These are phyloP conservation scores for Chionodraco myersi DNA, from an alignment of 2,113 vertebrate species.

Conservation along the genomic window DNA sequence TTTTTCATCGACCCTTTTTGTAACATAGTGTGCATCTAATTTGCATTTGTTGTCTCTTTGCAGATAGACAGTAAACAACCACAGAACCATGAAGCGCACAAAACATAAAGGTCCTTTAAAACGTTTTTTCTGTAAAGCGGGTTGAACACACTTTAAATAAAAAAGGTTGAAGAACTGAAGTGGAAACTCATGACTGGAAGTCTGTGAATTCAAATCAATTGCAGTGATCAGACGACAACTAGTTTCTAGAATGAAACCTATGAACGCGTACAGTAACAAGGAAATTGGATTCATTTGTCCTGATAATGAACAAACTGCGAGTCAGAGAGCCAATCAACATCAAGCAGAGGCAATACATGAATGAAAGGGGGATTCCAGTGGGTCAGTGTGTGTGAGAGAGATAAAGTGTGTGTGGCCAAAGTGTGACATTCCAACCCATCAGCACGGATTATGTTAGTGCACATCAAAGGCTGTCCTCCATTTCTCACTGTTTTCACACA, in stretches of 20 bases:
- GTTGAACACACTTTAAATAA: neutral
- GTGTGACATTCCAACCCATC: constrained; percentile 54
- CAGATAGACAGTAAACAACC: too few relatives aligned
- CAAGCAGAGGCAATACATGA: neutral
- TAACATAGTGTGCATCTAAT: too few relatives aligned
- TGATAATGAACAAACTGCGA: constrained; percentile 2
- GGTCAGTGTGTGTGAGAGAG: constrained; percentile 17
- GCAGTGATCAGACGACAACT: neutral
- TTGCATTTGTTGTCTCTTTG: too few relatives aligned
- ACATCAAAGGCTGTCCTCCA: constrained; percentile 64
- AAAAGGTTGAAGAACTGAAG: neutral
- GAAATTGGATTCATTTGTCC: neutral
- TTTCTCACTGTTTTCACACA: constrained; percentile 39
- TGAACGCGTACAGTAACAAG: neutral
- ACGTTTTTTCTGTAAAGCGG: neutral
- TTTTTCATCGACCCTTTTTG: too few relatives aligned
- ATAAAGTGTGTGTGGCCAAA: constrained; percentile 22
- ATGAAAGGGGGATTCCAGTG: constrained; percentile 2
- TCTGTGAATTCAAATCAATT: neutral
- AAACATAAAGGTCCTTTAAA: too few relatives aligned
- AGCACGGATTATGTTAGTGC: constrained; percentile 57
- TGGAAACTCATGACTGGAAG: neutral
- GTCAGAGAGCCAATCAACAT: constrained; percentile 21
- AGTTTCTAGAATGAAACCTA: neutral
- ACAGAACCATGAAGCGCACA: too few relatives aligned